A percentile compares a stretch with the other conserved stretches of the same genome.
These are phyloP conservation scores for Semaprochilodus insignis DNA, from an alignment of 2,797 vertebrate genomes.

Conservation along the genomic window DNA sequence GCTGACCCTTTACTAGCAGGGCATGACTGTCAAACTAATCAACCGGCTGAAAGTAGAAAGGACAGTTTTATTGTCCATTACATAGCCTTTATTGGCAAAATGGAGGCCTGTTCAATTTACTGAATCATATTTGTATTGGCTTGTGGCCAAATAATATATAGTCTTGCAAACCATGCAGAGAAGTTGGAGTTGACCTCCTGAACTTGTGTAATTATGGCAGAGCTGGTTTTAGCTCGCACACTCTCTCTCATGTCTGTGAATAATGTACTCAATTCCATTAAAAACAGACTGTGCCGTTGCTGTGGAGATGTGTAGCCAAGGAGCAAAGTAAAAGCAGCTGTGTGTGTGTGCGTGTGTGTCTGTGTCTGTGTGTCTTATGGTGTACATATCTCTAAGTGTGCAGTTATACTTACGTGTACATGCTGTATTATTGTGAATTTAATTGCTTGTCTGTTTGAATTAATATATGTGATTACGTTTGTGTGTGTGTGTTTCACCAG, in stretches of 20 bases:
- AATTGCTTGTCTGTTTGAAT: slow-evolving; percentile 18
- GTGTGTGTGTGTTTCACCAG: slow-evolving; percentile 70
- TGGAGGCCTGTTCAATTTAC: slow-evolving; percentile 36
- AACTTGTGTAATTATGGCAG: slow-evolving; percentile 40
- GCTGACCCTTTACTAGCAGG: slow-evolving; percentile 1
- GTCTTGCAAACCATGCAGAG: slow-evolving; percentile 31
- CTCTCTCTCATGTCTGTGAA: slow-evolving; percentile 49
- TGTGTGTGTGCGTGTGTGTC: slow-evolving; percentile 28
- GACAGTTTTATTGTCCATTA: slow-evolving; percentile 36
- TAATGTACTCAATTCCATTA: slow-evolving; percentile 51
- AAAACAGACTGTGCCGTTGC: slow-evolving; percentile 51
- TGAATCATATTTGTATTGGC: slow-evolving; percentile 46
- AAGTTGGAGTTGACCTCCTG: slow-evolving; percentile 44
- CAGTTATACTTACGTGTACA: not conserved
- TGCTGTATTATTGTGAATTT: not conserved
- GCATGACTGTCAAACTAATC: slow-evolving; percentile 39
- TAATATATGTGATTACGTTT: not conserved
- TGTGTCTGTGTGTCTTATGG: not conserved
- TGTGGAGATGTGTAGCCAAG: slow-evolving; percentile 51
- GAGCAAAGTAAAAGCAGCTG: slow-evolving; percentile 58
- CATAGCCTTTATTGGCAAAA: slow-evolving; percentile 31
- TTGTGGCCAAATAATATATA: slow-evolving; percentile 51
- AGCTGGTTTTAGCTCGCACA: slow-evolving; percentile 26
- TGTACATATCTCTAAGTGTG: not conserved
- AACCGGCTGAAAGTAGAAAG: slow-evolving; percentile 21